Evolutionary conservation across 2,888 invertebrate species (phyloP), one percentile per base, ranked within the genome.

Genomic region (Craniophora ligustri): DNA sequence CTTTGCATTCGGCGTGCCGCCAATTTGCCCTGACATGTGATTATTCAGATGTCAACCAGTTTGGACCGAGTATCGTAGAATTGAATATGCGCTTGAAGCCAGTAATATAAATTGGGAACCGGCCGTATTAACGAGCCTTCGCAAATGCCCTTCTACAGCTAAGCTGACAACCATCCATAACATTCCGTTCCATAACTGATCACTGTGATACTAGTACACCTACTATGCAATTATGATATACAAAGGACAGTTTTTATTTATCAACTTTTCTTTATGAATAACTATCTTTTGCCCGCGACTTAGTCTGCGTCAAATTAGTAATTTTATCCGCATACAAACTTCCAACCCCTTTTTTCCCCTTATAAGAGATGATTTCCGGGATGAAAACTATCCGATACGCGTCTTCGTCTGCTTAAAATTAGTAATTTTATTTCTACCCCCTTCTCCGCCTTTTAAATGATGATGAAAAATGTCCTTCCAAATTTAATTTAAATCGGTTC

Each of bases 31-130:
- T 60, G 69, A 71, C 67, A 67, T 71, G 67, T 68, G 73, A 78
- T 76, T 78, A 78, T 73, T 75, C 77, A 72, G 70, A 75, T 69
- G 76, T 74, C 75, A 64, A 72, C 69, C 69, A 65, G 47, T 54
- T 58, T 45, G 53, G 57, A 41, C 57, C 41, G 50, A 61, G 56
- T 63, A 68, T 64, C 45, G 51, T 46, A 58, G 67, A 70, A 73
- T 78, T 76, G 55, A 78, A 75, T 76, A 74, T 71, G 66, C 70
- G 60, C 60, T 66, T 58, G 56, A 60, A 75, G 57, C 68, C 51
- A 51, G 55, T 73, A 74, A 76, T 77, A 75, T 78, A 75, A 74
- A 76, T 78, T 72, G 46, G 57, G 50, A 49, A 54, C 46, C 51
- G 69, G 49, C 53, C 41, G 70, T 61, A 76, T 75, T 78, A 76